These are phyloP conservation scores for Oxyura jamaicensis DNA, from an alignment of 2,113 vertebrate species.

Conservation along the genomic window DNA sequence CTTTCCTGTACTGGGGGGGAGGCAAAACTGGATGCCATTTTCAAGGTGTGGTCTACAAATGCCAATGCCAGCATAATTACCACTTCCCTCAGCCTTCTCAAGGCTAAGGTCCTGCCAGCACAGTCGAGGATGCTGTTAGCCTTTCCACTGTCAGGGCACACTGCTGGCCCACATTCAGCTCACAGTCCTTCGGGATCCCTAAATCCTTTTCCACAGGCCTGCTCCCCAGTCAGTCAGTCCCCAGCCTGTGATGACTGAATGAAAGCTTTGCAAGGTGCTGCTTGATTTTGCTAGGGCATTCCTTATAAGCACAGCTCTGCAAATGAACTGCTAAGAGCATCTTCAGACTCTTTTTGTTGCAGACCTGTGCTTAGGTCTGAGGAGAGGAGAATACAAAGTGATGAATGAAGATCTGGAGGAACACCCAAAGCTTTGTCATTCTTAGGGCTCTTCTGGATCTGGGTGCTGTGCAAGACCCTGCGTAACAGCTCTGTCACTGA, in stretches of 20 bases:
- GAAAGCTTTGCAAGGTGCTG: neutral
- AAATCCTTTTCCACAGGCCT: neutral
- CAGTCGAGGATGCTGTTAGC: neutral
- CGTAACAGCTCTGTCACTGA: neutral
- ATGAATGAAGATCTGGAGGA: neutral
- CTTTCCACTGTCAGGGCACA: neutral
- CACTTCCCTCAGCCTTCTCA: neutral
- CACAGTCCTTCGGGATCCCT: neutral
- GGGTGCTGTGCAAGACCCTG: neutral
- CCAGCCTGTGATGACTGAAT: neutral
- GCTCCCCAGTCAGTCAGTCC: neutral
- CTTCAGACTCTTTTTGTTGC: neutral
- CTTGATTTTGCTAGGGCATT: neutral
- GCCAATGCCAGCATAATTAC: neutral
- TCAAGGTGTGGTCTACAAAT: neutral
- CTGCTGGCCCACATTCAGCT: neutral
- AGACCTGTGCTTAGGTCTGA: neutral
- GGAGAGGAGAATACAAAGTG: neutral
- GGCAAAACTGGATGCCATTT: neutral
- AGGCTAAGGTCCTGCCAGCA: neutral
- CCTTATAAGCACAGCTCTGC: neutral
- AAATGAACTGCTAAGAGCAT: neutral
- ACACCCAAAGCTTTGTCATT: neutral
- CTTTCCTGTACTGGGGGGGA: neutral
- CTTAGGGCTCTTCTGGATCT: neutral